Conservation (phyloP, 2,113 vertebrate genomes). For the Triplophysa rosa region DNA sequence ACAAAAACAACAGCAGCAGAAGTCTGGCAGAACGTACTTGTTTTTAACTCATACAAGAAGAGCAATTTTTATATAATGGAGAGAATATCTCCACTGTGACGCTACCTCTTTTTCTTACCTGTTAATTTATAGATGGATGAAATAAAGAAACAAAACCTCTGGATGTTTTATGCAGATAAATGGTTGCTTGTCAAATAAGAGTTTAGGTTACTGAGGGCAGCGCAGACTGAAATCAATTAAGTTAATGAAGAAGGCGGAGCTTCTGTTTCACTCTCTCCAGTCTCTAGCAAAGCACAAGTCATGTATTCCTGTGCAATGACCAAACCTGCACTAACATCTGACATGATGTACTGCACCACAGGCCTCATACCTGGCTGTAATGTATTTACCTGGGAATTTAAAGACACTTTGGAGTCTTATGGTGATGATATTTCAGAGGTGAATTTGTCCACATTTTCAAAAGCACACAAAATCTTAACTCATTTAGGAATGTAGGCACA, state of each 20-base stretch:
- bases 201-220: constrained; percentile 34
- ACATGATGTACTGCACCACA: constrained; percentile 55
- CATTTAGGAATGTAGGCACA: too few species aligned
- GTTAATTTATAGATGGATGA: background rate
- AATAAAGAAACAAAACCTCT: background rate
- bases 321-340: constrained; percentile 1
- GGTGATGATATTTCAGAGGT: constrained; percentile 49
- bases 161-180: constrained; percentile 25
- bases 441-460: constrained; percentile 3
- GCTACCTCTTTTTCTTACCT: background rate
- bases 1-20: too few species aligned
- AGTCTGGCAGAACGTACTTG: too few species aligned
- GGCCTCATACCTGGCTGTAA: constrained; percentile 54
- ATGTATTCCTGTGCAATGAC: constrained; percentile 8
- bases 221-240: constrained; percentile 54
- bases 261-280: constrained; percentile 6
- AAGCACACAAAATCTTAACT: background rate
- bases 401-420: constrained; percentile 35
- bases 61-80: background rate
- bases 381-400: constrained; percentile 56
- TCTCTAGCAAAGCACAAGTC: background rate
- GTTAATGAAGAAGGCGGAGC: constrained; percentile 56
- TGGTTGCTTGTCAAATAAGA: constrained; percentile 29
- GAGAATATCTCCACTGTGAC: background rate
- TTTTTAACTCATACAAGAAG: background rate